Base-by-base conservation (phyloP, 2,797 vertebrate genomes). In the Molossus alvarezi region DNA sequence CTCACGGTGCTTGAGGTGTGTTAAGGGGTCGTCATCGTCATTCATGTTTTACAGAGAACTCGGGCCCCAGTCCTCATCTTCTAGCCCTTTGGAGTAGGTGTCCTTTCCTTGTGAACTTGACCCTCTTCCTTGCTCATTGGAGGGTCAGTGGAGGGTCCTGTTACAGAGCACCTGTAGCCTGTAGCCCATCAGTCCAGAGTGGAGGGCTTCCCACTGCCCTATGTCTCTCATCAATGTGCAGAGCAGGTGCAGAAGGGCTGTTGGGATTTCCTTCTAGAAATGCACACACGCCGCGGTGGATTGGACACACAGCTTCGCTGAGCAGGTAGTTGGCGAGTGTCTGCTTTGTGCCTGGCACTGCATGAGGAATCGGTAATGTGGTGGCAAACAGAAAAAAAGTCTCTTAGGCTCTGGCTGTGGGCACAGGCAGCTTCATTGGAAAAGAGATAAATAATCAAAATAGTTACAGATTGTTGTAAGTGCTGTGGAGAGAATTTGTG, bases 371-470 rank as follows among this genome's bases (percentile, higher is more conserved):
- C 55, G 51, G 72, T 75, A 53, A 69, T 41, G 21, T 7, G 45
- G 41, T 55, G 9, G n/a, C 15, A 25, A 76, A 18, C n/a, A 41
- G 69, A 29, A 81, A 51, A 84, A 91, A 67, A 6, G 23, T 37
- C 29, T 83, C 53, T 29, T 23, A 48, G 25, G 48, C 25, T 86
- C 41, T 60, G 69, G 58, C 29, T 25, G 6, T 53, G 51, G 41
- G 53, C 2, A 53, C 37, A 5, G 64, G 21, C 48, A 73, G 23
- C 73, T 72, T 64, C 92, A 23, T 10, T 65, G 15, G 48, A 65
- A 94, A 86, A 41, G 41, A 81, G 69, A 51, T 51, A 94, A 48
- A 62, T 60, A 67, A 53, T 85, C 64, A 88, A 55, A 79, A 55
- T 62, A 48, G 27, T 90, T 80, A 71, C 5, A 75, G 45, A 29